Evolutionary conservation across 2,797 vertebrate genomes (phyloP).

Genomic region (Taenioides sp.): DNA sequence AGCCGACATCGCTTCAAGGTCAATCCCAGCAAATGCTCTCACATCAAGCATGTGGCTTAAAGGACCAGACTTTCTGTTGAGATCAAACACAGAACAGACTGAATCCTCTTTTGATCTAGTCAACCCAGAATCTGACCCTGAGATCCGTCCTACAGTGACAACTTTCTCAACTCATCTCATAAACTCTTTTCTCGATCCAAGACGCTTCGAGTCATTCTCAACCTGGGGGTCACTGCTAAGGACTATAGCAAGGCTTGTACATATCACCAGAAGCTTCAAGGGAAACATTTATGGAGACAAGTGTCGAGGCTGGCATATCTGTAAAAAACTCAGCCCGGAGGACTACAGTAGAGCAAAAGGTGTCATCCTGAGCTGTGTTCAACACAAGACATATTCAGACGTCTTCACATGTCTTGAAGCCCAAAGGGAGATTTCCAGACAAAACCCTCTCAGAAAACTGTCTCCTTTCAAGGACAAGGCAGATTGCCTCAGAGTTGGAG

Average conservation of each 20-base stretch:
- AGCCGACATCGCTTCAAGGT: slow-evolving; percentile 21
- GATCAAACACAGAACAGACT: too few species aligned
- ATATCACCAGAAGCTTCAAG: background rate
- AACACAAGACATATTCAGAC: too few species aligned
- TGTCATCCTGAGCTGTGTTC: too few species aligned
- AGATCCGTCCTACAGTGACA: too few species aligned
- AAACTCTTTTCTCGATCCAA: background rate
- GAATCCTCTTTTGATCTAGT: too few species aligned
- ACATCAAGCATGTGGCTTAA: background rate
- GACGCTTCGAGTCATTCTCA: slow-evolving; percentile 26
- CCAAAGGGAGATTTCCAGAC: too few species aligned
- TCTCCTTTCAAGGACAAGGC: background rate
- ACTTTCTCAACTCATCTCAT: too few species aligned
- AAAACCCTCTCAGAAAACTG: too few species aligned
- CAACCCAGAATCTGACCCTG: too few species aligned
- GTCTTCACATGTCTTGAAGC: too few species aligned
- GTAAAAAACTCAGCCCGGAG: background rate
- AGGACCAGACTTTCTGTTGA: too few species aligned
- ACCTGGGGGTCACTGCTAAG: slow-evolving; percentile 7
- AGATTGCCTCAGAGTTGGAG: slow-evolving; percentile 14
- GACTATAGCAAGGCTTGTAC: background rate
- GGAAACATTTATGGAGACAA: background rate
- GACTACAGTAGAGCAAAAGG: too few species aligned
- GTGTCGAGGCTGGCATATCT: background rate
- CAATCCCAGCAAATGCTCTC: slow-evolving; percentile 11